Conservation (phyloP, 2,797 vertebrate genomes). For the Naso thynnoides region DNA sequence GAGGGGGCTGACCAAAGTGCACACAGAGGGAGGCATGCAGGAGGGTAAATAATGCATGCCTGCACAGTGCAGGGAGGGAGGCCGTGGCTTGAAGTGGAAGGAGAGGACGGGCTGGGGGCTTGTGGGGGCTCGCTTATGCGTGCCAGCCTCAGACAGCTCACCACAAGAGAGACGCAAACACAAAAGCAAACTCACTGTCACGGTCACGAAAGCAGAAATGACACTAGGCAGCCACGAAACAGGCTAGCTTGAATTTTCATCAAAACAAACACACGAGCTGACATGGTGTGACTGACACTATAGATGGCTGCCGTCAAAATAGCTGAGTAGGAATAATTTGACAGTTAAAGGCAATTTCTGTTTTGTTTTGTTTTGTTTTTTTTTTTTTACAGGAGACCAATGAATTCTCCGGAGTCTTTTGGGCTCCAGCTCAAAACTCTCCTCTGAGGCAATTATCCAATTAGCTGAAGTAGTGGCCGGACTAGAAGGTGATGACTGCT, state of each 20-base stretch:
- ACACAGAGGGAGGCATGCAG: constrained; percentile 36
- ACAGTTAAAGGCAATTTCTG: constrained; percentile 53
- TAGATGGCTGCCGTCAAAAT: constrained; percentile 57
- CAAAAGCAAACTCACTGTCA: constrained; percentile 62
- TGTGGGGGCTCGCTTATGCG: constrained; percentile 72
- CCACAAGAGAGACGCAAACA: constrained; percentile 68
- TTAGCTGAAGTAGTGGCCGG: constrained; percentile 71
- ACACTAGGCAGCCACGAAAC: constrained; percentile 62
- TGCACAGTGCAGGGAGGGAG: constrained; percentile 66
- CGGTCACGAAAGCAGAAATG: constrained; percentile 63
- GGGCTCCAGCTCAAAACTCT: constrained; percentile 65
- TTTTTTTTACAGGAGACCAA: constrained; percentile 55
- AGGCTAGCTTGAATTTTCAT: constrained; percentile 60
- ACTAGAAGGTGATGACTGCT: constrained; percentile 68
- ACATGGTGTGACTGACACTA: constrained; percentile 52
- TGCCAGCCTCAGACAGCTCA: constrained; percentile 79
- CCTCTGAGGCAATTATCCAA: constrained; percentile 80
- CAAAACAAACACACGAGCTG: constrained; percentile 66
- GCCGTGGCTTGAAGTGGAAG: constrained; percentile 52
- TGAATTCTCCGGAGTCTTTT: constrained; percentile 46
- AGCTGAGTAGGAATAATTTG: constrained; percentile 23
- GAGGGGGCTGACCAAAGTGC: constrained; percentile 43
- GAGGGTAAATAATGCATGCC: constrained; percentile 79
- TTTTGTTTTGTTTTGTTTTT: constrained; percentile 52
- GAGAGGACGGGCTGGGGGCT: constrained; percentile 59